These are phyloP conservation scores for Mesorhabditis belari DNA, from an alignment of 2,888 invertebrate genomes.

Conservation along the genomic window DNA sequence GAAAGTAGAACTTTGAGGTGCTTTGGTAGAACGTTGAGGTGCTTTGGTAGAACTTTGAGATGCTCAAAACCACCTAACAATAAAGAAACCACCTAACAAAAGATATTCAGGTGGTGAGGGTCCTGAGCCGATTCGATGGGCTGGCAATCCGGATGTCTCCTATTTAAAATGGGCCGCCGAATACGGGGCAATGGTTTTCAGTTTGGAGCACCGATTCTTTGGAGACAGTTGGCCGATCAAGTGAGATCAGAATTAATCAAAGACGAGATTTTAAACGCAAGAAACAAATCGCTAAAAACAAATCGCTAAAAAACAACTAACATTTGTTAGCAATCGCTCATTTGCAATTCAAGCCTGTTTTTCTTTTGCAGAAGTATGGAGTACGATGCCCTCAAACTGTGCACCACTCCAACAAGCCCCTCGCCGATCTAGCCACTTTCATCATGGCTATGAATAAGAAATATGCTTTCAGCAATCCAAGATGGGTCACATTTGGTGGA, in stretches of 20 bases:
- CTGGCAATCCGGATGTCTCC: constrained; percentile 14
- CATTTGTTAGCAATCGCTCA: neutral
- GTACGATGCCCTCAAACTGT: constrained; percentile 15
- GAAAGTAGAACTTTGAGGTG: neutral
- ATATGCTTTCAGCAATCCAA: constrained; percentile 54
- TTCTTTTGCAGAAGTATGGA: constrained; percentile 23
- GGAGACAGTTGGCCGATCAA: constrained; percentile 27
- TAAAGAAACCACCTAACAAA: too few species aligned
- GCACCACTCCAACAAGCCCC: constrained; percentile 56
- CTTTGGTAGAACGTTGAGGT: neutral
- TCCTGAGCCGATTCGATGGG: constrained; percentile 23
- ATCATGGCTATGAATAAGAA: constrained; percentile 66
- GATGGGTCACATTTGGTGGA: constrained; percentile 92
- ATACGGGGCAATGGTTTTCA: constrained; percentile 38
- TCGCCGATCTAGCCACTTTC: constrained; percentile 78
- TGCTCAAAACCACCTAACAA: too few species aligned
- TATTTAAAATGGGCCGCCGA: constrained; percentile 26
- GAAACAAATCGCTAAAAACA: neutral
- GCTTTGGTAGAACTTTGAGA: too few species aligned
- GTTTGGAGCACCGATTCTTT: constrained; percentile 45
- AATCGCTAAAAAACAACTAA: constrained; percentile 59
- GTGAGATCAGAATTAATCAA: constrained; percentile 4
- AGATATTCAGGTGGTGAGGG: constrained; percentile 26
- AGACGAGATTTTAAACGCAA: constrained; percentile 37
- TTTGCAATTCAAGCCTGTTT: constrained; percentile 71